Percentiles rank a stretch among this genome's conserved stretches.
phyloP scores from a whole-genome alignment of 92 coral and sea anemone species.

The Galaxea fascicularis region DNA sequence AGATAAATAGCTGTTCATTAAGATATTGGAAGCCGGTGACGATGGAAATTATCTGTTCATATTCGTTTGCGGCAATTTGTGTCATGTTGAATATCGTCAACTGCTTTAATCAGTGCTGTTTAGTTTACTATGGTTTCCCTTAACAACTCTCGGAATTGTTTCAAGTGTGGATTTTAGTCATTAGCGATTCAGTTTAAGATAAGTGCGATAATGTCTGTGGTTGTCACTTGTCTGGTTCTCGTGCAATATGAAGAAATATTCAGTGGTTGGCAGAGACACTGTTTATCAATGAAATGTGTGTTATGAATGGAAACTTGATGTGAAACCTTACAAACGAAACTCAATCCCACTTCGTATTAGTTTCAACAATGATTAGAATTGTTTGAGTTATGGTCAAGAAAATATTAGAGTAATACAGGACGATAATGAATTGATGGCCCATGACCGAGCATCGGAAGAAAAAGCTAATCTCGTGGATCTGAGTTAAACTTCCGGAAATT shows the following conservation, averaged over 20 bases:
- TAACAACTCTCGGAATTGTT: conserved; percentile 20
- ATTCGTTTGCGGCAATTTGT: neutral
- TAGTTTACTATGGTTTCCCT: too few relatives aligned
- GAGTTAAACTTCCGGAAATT: conserved; percentile 31
- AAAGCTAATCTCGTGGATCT: neutral
- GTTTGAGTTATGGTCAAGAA: neutral
- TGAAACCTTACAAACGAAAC: neutral
- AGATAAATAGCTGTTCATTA: neutral
- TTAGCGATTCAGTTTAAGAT: conserved; percentile 4
- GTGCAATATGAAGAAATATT: conserved; percentile 8
- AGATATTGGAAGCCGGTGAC: neutral
- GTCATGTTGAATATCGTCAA: neutral
- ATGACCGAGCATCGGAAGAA: neutral
- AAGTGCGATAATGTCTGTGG: neutral
- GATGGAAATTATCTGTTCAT: neutral
- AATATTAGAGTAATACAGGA: neutral
- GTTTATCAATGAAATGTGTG: neutral
- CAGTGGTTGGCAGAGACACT: neutral
- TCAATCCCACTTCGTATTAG: neutral
- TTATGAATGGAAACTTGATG: neutral
- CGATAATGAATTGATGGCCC: neutral
- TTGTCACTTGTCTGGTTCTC: neutral
- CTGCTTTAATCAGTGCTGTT: too few relatives aligned
- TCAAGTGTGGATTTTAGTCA: conserved; percentile 14
- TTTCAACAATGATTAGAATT: neutral